Evolutionary conservation across 2,888 invertebrate genomes (phyloP).

Genomic region (Oconnorella tubifera): DNA sequence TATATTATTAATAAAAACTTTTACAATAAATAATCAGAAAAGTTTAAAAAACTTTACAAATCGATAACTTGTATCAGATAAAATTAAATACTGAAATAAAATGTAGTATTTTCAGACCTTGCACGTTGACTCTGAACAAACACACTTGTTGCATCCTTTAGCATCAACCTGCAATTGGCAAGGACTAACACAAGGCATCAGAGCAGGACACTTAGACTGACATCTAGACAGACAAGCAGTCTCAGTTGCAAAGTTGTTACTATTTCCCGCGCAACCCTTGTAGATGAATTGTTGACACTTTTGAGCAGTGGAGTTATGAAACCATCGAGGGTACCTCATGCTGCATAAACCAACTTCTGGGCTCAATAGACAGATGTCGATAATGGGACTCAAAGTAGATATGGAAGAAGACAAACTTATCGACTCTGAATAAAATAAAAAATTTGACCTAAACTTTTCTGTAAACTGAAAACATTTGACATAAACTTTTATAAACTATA

Average conservation of each 20-base stretch:
- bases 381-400: too few relatives aligned
- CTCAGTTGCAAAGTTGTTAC: background rate
- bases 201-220: background rate
- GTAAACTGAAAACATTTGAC: too few relatives aligned
- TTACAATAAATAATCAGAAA: too few relatives aligned
- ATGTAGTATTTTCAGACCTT: too few relatives aligned
- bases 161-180: constrained; percentile 1
- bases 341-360: background rate
- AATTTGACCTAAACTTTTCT: too few relatives aligned
- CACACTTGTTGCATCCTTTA: background rate
- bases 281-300: background rate
- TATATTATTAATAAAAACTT: too few relatives aligned
- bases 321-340: background rate
- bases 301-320: background rate
- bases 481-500: too few relatives aligned
- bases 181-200: background rate
- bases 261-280: background rate
- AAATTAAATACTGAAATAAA: too few relatives aligned
- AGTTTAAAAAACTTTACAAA: too few relatives aligned
- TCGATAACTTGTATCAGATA: too few relatives aligned
- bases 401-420: too few relatives aligned
- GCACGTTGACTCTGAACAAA: background rate
- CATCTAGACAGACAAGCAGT: background rate
- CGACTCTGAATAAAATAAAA: too few relatives aligned
- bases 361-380: background rate